Evolutionary conservation across 2,113 vertebrate genomes (phyloP).

Genomic region (Sebastes schlegelii): DNA sequence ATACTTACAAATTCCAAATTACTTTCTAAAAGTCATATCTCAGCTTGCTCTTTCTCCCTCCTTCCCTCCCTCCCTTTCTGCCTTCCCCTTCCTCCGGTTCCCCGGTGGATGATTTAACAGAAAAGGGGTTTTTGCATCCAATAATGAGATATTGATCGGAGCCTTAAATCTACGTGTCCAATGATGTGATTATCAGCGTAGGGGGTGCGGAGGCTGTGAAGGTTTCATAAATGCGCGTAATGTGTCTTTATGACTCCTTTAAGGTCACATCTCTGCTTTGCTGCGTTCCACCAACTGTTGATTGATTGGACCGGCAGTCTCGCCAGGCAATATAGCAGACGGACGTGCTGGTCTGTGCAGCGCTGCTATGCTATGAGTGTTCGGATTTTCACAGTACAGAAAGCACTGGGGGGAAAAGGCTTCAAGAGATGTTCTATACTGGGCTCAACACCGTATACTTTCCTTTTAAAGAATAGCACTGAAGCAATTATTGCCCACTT

Average conservation of each 20-base stretch:
- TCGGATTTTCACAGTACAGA: not conserved
- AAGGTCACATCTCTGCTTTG: conserved; percentile 57
- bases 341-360: not conserved
- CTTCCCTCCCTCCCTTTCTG: not conserved
- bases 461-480: not conserved
- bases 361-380: not conserved
- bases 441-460: not conserved
- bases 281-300: conserved; percentile 30
- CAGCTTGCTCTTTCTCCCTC: not conserved
- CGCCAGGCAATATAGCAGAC: not conserved
- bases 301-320: conserved; percentile 40
- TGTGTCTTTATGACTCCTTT: conserved; percentile 57
- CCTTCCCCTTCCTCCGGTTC: not conserved
- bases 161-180: conserved; percentile 42
- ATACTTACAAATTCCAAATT: not conserved
- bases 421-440: too few relatives aligned
- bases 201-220: conserved; percentile 23
- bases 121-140: conserved; percentile 62
- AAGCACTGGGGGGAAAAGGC: not conserved
- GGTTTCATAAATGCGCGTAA: conserved; percentile 61
- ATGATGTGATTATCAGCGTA: conserved; percentile 48
- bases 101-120: conserved; percentile 38
- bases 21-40: conserved; percentile 11
- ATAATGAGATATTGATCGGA: conserved; percentile 74
- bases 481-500: not conserved